phyloP scores from a whole-genome alignment of 2,888 invertebrate genomes.

The Chloroclysta siterata region DNA sequence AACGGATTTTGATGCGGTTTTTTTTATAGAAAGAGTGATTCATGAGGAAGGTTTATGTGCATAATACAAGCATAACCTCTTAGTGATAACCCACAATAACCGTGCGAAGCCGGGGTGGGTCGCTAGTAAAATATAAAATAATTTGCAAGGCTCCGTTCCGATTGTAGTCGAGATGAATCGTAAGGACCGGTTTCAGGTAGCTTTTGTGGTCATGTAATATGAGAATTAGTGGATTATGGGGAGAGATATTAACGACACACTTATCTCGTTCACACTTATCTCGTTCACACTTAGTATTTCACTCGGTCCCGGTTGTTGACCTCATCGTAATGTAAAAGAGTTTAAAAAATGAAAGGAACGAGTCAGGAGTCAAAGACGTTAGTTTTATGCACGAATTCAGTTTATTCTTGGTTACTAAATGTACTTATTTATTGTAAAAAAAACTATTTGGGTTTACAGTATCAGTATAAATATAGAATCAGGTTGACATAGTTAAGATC shows the following conservation, averaged over 20 bases:
- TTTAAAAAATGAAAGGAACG: not conserved
- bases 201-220: not conserved
- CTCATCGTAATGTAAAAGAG: not conserved
- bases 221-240: constrained; percentile 4
- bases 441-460: too few relatives aligned
- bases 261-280: not conserved
- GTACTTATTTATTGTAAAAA: too few relatives aligned
- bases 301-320: not conserved
- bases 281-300: not conserved
- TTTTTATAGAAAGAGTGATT: too few relatives aligned
- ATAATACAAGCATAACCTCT: too few relatives aligned
- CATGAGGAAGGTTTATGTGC: too few relatives aligned
- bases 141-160: not conserved
- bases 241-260: constrained; percentile 1
- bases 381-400: not conserved
- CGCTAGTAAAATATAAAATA: not conserved
- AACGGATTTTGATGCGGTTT: too few relatives aligned
- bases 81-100: too few relatives aligned
- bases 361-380: not conserved
- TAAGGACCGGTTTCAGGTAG: constrained; percentile 24
- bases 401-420: too few relatives aligned
- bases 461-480: too few relatives aligned
- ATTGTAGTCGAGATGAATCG: not conserved
- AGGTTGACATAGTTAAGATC: too few relatives aligned
- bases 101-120: too few relatives aligned